These are phyloP conservation scores for Leucoptera coffeella DNA, from an alignment of 2,888 invertebrate species.

Conservation along the genomic window DNA sequence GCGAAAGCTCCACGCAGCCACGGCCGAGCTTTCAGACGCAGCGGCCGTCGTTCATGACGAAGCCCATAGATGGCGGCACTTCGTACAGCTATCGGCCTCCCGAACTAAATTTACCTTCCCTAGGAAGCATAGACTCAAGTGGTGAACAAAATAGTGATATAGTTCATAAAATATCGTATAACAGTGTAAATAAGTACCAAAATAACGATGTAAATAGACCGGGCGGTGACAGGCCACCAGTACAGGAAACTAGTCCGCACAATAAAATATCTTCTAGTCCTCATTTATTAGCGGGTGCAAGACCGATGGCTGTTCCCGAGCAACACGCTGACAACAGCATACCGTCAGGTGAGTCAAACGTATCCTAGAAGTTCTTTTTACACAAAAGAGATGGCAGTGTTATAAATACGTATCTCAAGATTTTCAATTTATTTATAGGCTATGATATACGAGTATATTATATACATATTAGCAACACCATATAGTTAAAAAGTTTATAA, in stretches of 20 bases:
- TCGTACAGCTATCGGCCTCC: conserved; percentile 39
- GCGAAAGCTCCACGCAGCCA: conserved; percentile 23
- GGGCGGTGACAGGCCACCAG: conserved; percentile 11
- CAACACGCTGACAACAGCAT: conserved; percentile 43
- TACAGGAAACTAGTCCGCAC: conserved; percentile 47
- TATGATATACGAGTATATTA: too few relatives aligned
- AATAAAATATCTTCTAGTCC: conserved; percentile 55
- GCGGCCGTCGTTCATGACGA: conserved; percentile 45
- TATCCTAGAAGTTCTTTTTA: not conserved
- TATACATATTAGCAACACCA: too few relatives aligned
- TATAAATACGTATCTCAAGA: not conserved
- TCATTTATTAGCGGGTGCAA: conserved; percentile 40
- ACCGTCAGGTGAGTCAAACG: conserved; percentile 32
- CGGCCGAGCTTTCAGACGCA: conserved; percentile 34
- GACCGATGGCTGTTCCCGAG: conserved; percentile 44
- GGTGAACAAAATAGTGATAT: conserved; percentile 52
- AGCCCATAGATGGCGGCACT: conserved; percentile 45
- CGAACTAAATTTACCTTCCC: conserved; percentile 36
- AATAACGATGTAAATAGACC: conserved; percentile 44
- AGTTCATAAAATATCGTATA: conserved; percentile 49
- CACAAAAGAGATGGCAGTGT: conserved; percentile 10
- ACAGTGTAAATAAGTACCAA: conserved; percentile 52
- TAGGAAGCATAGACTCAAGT: conserved; percentile 41
- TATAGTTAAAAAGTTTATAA: too few relatives aligned
- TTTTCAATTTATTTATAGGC: too few relatives aligned